Base-by-base conservation (phyloP, 2,888 invertebrate genomes). In the Furcula furcula region DNA sequence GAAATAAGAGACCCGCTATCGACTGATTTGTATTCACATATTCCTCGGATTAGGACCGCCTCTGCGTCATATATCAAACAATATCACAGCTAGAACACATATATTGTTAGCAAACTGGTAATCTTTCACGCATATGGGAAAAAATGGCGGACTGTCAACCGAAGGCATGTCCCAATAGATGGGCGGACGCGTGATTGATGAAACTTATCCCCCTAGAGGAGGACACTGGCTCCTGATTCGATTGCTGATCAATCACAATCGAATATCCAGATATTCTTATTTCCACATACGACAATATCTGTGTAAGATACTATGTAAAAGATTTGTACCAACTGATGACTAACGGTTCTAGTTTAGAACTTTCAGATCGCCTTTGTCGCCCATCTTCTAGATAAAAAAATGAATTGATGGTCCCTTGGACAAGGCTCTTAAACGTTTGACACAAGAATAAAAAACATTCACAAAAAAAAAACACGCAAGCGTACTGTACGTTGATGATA, bases 161-260 rank as follows among this genome's bases (percentile, higher is more conserved):
- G 48, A 51, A 64, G 61, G 61, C 60, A 51, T 55, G 54, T 47
- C 52, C 43, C 46, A 41, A 46, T 55, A 49, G 58, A 61, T 55
- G 44, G 52, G 38, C 39, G 55, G 51, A 48, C 56, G 41, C 9
- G 56, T 76, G 77, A 77, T 78, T 71, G 76, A 77, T 77, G 71
- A 45, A 52, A 54, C 46, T 47, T 49, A 54, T 63, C 64, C 64
- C 54, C 40, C 36, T 34, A 48, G 55, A 47, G 50, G 35, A 36
- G 54, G 48, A 46, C 49, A 42, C 34, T 28, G 30, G 11, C 31
- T 34, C 31, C 35, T 31, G 41, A 44, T 54, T 48, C 56, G 60
- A 66, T 65, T 55, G 55, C 55, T 57, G 72, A 77, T 77, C 75
- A 71, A 77, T 77, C 77, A 75, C 66, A 50, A 59, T 49, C 43